Percentiles rank a stretch among this genome's conserved stretches.
These are phyloP conservation scores for Hippocampus barbouri DNA, from an alignment of 2,113 vertebrate species.

Conservation along the genomic window DNA sequence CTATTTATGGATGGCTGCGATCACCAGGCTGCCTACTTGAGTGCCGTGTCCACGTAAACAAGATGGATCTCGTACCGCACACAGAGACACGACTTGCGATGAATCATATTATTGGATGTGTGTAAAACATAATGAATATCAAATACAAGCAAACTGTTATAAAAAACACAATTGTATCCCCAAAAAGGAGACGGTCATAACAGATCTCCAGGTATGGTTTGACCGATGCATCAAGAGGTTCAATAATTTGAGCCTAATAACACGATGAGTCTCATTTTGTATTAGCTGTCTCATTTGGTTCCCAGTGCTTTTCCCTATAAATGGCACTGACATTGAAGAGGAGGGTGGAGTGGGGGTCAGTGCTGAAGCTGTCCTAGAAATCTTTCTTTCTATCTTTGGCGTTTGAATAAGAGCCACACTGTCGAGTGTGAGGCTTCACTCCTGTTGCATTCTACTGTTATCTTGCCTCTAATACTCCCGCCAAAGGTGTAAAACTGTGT, in stretches of 20 bases:
- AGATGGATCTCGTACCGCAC: neutral
- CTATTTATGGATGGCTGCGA: constrained; percentile 2
- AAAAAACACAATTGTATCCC: neutral
- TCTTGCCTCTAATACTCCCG: neutral
- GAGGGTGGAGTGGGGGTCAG: neutral
- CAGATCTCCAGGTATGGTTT: neutral
- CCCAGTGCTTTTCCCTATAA: neutral
- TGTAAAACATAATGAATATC: neutral
- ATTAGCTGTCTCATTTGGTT: neutral
- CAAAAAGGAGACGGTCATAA: neutral
- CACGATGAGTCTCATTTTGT: neutral
- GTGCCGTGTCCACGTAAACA: neutral
- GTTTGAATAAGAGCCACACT: neutral
- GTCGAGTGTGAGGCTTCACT: neutral
- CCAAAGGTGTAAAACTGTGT: neutral
- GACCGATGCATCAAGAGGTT: neutral
- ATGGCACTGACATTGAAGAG: neutral
- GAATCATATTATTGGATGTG: neutral
- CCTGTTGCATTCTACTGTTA: neutral
- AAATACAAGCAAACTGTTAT: neutral
- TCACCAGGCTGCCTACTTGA: neutral
- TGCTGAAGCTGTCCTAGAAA: neutral
- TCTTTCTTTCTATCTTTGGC: neutral
- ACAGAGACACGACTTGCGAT: neutral
- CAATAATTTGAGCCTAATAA: neutral